Percentiles rank a stretch among this genome's conserved stretches.
Conservation (phyloP, 2,797 vertebrate species). For the Rhabdomys pumilio region DNA sequence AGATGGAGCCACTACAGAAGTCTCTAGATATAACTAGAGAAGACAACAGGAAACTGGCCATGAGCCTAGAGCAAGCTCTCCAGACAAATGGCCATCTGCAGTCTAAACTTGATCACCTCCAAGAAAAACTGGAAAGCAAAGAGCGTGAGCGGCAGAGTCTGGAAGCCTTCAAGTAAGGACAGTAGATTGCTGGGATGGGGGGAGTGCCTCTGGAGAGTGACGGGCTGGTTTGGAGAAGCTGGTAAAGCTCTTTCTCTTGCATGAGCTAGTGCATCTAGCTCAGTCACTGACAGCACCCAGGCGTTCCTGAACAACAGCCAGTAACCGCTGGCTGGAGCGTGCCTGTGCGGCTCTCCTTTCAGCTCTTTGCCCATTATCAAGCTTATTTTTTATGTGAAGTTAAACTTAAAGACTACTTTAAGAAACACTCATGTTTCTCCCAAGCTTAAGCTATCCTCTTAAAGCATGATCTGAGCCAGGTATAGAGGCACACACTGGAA, state of each 20-base stretch:
- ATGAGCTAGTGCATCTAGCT: not conserved
- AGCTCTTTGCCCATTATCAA: not conserved
- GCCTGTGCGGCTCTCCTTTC: not conserved
- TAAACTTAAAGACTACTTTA: not conserved
- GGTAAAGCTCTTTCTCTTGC: not conserved
- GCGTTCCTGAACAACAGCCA: not conserved
- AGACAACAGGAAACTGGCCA: conserved; percentile 88
- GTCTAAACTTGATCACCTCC: conserved; percentile 83
- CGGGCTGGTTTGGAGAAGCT: not conserved
- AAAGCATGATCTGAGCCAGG: not conserved
- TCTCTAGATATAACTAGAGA: conserved; percentile 84
- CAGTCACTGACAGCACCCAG: not conserved
- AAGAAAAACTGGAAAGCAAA: conserved; percentile 84
- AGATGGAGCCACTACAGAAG: conserved; percentile 88
- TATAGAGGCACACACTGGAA: not conserved
- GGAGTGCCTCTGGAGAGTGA: not conserved
- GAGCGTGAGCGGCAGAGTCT: conserved; percentile 85
- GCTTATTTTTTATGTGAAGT: not conserved
- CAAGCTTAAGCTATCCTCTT: not conserved
- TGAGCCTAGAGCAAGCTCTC: conserved; percentile 87
- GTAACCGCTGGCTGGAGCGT: accelerated
- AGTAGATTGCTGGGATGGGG: not conserved
- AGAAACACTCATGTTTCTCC: not conserved
- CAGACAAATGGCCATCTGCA: conserved; percentile 85
- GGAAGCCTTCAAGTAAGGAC: conserved; percentile 85